Percentiles rank a stretch among this genome's conserved stretches.
Conservation (phyloP, 2,113 vertebrate genomes). For the Variabilichromis moorii region DNA sequence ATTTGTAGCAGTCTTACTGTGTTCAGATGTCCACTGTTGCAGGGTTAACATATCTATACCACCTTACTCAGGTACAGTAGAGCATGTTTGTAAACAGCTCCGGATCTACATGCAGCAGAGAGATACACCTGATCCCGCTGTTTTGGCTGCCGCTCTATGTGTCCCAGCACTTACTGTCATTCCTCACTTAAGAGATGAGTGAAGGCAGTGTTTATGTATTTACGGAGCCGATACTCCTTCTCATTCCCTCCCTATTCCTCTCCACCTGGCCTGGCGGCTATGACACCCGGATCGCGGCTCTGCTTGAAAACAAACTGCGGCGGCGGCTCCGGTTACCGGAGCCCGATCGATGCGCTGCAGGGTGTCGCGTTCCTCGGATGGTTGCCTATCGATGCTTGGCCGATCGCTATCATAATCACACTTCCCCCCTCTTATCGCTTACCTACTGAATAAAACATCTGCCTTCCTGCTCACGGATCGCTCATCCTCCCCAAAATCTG, state of each 20-base stretch:
- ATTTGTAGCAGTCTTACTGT: neutral
- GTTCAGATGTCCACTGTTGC: neutral
- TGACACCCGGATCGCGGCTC: slow-evolving; percentile 33
- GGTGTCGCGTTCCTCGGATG: slow-evolving; percentile 63
- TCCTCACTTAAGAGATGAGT: slow-evolving; percentile 9
- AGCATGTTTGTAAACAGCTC: slow-evolving; percentile 6
- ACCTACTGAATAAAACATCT: slow-evolving; percentile 73
- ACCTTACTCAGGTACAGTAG: neutral
- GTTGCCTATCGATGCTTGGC: slow-evolving; percentile 58
- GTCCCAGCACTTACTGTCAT: slow-evolving; percentile 6
- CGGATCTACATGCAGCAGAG: neutral
- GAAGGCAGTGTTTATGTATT: slow-evolving; percentile 24
- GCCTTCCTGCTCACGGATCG: slow-evolving; percentile 56
- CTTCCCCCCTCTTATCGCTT: slow-evolving; percentile 72
- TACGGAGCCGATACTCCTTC: neutral
- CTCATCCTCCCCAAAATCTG: slow-evolving; percentile 29
- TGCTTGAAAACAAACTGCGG: slow-evolving; percentile 68
- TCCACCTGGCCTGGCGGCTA: slow-evolving; percentile 24
- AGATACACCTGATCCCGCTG: slow-evolving; percentile 21
- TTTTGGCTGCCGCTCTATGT: slow-evolving; percentile 12
- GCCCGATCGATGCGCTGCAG: slow-evolving; percentile 56
- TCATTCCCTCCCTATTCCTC: neutral
- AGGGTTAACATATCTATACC: neutral
- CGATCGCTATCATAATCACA: slow-evolving; percentile 75
- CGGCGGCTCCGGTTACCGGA: slow-evolving; percentile 46